Base-by-base conservation (phyloP, 2,113 vertebrate genomes). In the Eptesicus fuscus region DNA sequence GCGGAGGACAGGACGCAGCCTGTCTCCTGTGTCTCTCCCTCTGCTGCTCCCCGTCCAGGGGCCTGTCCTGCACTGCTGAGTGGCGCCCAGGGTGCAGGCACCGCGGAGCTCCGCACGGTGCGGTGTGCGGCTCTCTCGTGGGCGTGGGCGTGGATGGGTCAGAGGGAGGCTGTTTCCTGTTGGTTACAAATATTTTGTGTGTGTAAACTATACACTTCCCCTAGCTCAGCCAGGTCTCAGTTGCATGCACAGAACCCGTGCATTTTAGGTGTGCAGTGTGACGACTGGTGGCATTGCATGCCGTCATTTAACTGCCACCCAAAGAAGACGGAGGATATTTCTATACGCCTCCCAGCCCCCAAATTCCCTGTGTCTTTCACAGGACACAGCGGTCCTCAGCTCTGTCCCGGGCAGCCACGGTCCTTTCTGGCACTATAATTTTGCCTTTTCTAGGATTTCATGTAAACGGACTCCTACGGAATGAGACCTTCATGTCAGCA, bases 401-500 rank as follows among this genome's bases (percentile, higher is more conserved):
- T 18, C 9, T 28, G 20, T 23, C 17, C 17, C 5, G 25, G 30
- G 35, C 12, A 67, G n/a, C 79, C 30, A 2, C 5, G 4, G 25
- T 25, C 25, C 32, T 77, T 90, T 63, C n/a, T 63, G 14, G 30
- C 32, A 69, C 4, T 85, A 8, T 53, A 28, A 28, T n/a, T 23
- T 40, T 71, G 51, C 28, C 56, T 92, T n/a, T 92, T 90, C 74
- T 77, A 40, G 30, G 76, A 56, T 59, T 67, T 61, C 20, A 40
- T 25, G 14, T 49, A 59, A 59, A 70, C 32, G 40, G 56, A 67
- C 35, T 73, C 63, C 22, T 40, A 37, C 25, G 1, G 1, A 23
- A 37, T 6, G 2, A 49, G 16, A 17, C 16, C 47, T 91, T 59
- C 18, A 20, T 20, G 53, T 88, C 20, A 77, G 35, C 32, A n/a